Base-by-base conservation (phyloP, 1,140 invertebrate genomes). In the Apis florea region DNA sequence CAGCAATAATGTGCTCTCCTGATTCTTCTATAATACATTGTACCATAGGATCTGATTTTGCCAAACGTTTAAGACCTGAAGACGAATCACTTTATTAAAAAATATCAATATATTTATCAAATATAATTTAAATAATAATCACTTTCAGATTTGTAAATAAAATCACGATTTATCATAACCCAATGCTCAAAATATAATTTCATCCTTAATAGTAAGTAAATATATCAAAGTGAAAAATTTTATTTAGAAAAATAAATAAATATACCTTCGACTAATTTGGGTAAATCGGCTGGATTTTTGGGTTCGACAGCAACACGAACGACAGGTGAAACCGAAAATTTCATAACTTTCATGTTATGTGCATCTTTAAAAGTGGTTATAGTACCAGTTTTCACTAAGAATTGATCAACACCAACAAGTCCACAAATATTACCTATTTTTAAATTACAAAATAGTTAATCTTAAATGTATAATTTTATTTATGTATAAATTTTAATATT, bases 41-140 rank as follows among this genome's bases (percentile, higher is more conserved):
- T 69, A 99, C 99, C 99, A 99, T 99, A 96, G 99, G 99, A 96
- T 99, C 99, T 67, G 99, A 99, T 94, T 99, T 99, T 89, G 99
- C 98, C 90, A 99, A 95, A 95, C 98, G 98, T 94, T 99, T 99
- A 69, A 99, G 95, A 93, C 98, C 93, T 95, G 49, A 31, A 66
- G 17, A 76, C 3, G 21, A 24, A 19, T 47, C 31, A 56, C 15
- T 54, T 54, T 49, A 19, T n/a, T 24, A 49, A 61, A 61, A 13
- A 47, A 54, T 31, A 26, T 49, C 19, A 59, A 77, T 0, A 21
- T 19, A 49, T 51, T 10, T 54, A 75, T 61, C 1, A 5, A 69
- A 51, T n/a, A 68, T 24, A 40, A 53, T 66, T 58, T 86, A 47
- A 49, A 82, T 64, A 67, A 64, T 77, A 54, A 61, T 58, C 54